Evolutionary conservation across 2,888 invertebrate genomes (phyloP).

Genomic region (Agrotis puta): DNA sequence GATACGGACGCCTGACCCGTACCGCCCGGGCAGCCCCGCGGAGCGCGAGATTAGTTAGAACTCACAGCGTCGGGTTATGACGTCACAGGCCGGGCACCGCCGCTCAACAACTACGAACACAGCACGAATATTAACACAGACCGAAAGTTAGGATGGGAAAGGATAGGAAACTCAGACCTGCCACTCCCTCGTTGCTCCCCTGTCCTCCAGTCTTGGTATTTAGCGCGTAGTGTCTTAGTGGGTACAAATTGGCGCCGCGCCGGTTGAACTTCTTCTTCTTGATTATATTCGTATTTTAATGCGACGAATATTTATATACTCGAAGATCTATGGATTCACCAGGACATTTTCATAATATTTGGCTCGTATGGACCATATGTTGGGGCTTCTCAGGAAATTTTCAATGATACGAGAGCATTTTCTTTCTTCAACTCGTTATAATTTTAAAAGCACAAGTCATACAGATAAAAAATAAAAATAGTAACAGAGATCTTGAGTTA

Average conservation of each 20-base stretch:
- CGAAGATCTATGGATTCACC: conserved; percentile 1
- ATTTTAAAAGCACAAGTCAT: too few relatives aligned
- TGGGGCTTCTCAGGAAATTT: neutral
- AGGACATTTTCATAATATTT: neutral
- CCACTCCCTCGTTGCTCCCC: neutral
- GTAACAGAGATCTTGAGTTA: too few relatives aligned
- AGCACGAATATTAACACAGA: too few relatives aligned
- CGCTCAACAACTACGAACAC: conserved; percentile 1
- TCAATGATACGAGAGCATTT: neutral
- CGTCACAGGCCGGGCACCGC: neutral
- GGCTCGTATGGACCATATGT: neutral
- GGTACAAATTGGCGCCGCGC: neutral
- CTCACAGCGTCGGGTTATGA: conserved; percentile 1
- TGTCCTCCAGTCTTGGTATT: neutral
- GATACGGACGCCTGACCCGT: neutral
- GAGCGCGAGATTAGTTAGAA: too few relatives aligned
- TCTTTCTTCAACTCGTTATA: too few relatives aligned
- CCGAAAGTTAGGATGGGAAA: too few relatives aligned
- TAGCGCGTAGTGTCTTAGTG: neutral
- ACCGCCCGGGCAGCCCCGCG: neutral
- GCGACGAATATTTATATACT: neutral
- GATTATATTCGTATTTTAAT: neutral
- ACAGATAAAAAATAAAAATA: too few relatives aligned
- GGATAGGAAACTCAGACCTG: neutral
- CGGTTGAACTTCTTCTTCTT: conserved; percentile 1